Base-by-base conservation (phyloP, 2,888 invertebrate species). In the Lomographa bimaculata region DNA sequence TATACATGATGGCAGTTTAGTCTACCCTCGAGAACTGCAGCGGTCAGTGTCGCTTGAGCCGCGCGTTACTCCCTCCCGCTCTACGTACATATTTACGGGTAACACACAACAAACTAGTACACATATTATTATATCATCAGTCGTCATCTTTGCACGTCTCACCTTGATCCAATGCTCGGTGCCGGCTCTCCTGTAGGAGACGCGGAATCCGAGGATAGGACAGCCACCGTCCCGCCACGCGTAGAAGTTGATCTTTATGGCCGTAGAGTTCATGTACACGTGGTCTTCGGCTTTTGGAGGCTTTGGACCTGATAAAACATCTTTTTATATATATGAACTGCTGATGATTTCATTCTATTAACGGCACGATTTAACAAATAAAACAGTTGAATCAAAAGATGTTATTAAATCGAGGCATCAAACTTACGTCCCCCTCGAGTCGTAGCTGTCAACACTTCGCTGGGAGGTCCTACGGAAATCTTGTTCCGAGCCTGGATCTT, bases 151-250 rank as follows among this genome's bases (percentile, higher is more conserved):
- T n/a, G n/a, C n/a, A n/a, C n/a, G n/a, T n/a, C n/a, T 21, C 43
- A 87, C 89, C 69, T 87, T 86, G 27, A 86, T 90, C 89, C 79
- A 89, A 64, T 78, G 89, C 52, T 79, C 84, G 7, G 84, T 92
- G 71, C 62, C 91, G 29, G 91, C 82, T 47, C 90, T 86, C 24
- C 92, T 89, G 61, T 93, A 93, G 43, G 95, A 94, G 10, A 94
- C 91, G 4, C 92, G 90, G 65, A 94, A 95, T 43, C 94, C 93
- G 0, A 92, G 90, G 56, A 96, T 93, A 0, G 95, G 93, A 69
- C 96, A 97, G 20, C 95, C 95, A 0, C 94, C 94, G 58, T 94
- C 94, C 8, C 94, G 92, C 96, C 96, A 96, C 3, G 94, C 92
- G 32, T 93, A 91, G 47, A 96, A 89, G 64, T 95, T 94, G 7